Conservation (phyloP, 2,113 vertebrate genomes). For the Cynoglossus semilaevis region DNA sequence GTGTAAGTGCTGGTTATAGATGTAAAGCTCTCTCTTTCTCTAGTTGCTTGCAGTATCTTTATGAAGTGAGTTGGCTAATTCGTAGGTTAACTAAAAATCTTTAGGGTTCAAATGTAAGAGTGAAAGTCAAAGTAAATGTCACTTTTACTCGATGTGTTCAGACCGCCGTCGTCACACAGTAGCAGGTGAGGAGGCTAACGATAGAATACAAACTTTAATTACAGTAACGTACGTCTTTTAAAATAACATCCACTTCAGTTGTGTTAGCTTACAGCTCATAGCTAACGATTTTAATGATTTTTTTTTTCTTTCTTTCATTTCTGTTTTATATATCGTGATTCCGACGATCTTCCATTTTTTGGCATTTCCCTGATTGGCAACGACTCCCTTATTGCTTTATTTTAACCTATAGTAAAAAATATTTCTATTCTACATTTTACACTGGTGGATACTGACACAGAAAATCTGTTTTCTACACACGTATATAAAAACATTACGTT, state of each 20-base stretch:
- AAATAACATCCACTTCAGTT: conserved; percentile 29
- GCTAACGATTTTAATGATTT: conserved; percentile 35
- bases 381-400: not conserved
- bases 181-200: conserved; percentile 1
- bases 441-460: not conserved
- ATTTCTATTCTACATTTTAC: not conserved
- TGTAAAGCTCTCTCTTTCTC: conserved; percentile 60
- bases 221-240: conserved; percentile 3
- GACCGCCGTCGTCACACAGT: conserved; percentile 14
- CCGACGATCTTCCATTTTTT: conserved; percentile 17
- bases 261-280: conserved; percentile 43
- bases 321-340: conserved; percentile 56
- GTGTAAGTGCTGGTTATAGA: conserved; percentile 56
- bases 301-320: conserved; percentile 31
- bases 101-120: conserved; percentile 24
- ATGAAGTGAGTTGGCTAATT: conserved; percentile 43
- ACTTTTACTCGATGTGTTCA: conserved; percentile 32
- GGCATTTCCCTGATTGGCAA: not conserved
- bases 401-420: not conserved
- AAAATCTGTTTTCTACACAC: too few relatives aligned
- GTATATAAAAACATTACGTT: too few relatives aligned
- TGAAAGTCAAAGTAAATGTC: conserved; percentile 4
- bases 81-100: conserved; percentile 36
- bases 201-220: conserved; percentile 53
- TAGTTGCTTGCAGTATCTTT: conserved; percentile 37